Evolutionary conservation across 2,113 vertebrate species (phyloP).

Genomic region (Pluvianellus socialis): DNA sequence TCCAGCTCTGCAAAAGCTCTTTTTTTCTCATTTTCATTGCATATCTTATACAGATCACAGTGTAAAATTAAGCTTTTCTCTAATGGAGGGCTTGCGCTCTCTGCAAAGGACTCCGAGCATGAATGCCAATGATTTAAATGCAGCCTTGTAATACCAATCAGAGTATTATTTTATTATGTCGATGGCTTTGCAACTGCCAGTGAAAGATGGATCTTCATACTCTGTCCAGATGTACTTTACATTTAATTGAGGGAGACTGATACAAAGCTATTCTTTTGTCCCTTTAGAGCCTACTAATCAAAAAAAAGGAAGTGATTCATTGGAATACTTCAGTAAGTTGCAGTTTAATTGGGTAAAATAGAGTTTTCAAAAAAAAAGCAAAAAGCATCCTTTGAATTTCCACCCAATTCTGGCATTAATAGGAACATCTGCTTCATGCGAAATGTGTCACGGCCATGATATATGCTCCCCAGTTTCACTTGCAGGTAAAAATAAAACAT

Average conservation of each 20-base stretch:
- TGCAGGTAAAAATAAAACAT: constrained; percentile 52
- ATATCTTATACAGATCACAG: constrained; percentile 33
- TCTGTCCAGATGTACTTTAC: constrained; percentile 62
- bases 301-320: neutral
- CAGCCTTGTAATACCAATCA: constrained; percentile 61
- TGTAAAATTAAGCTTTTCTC: constrained; percentile 59
- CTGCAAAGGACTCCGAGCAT: constrained; percentile 35
- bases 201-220: constrained; percentile 49
- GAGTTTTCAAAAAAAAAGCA: neutral
- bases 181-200: constrained; percentile 50
- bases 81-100: constrained; percentile 56
- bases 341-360: constrained; percentile 29
- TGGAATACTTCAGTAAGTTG: constrained; percentile 34
- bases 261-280: constrained; percentile 53
- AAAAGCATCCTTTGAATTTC: constrained; percentile 26
- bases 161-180: constrained; percentile 64
- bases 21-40: constrained; percentile 42
- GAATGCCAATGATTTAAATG: constrained; percentile 71
- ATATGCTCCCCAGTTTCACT: neutral
- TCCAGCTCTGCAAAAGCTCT: constrained; percentile 22
- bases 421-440: constrained; percentile 24
- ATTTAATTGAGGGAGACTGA: constrained; percentile 49
- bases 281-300: constrained; percentile 30
- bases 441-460: neutral
- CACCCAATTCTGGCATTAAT: constrained; percentile 24